Conservation (phyloP, 2,888 invertebrate genomes). For the Eupsilia transversa region DNA sequence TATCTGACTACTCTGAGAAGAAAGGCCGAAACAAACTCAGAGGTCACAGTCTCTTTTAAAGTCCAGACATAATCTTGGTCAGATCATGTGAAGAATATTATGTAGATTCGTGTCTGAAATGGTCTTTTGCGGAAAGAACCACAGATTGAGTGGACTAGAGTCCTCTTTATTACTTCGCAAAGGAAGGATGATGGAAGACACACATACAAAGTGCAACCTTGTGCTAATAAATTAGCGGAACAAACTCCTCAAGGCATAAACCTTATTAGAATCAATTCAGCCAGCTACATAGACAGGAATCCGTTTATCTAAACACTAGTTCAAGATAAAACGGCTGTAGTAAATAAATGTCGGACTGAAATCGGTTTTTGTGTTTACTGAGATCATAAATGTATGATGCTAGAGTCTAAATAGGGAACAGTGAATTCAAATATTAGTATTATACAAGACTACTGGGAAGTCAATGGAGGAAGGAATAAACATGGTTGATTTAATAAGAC, state of each 20-base stretch:
- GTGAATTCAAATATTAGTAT: conserved; percentile 55
- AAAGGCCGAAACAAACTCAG: too few species aligned
- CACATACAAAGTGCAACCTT: background rate
- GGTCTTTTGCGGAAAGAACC: too few species aligned
- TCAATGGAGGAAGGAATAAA: background rate
- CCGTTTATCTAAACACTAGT: conserved; percentile 44
- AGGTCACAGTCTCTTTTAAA: too few species aligned
- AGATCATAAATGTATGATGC: conserved; percentile 57
- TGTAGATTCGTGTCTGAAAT: too few species aligned
- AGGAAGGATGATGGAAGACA: background rate
- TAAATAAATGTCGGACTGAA: conserved; percentile 47
- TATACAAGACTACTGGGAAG: conserved; percentile 14
- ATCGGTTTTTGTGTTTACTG: conserved; percentile 50
- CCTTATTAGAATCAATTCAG: conserved; percentile 32
- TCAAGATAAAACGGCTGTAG: conserved; percentile 28
- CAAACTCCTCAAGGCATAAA: conserved; percentile 15
- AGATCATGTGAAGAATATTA: too few species aligned
- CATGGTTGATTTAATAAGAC: background rate
- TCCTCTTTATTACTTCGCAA: background rate
- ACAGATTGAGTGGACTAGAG: too few species aligned
- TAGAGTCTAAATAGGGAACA: conserved; percentile 53
- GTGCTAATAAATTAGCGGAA: conserved; percentile 2
- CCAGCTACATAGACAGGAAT: conserved; percentile 14
- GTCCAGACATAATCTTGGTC: too few species aligned
- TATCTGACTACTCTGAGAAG: too few species aligned